Conservation (phyloP, 2,888 invertebrate genomes). For the Drosophila affinis region DNA sequence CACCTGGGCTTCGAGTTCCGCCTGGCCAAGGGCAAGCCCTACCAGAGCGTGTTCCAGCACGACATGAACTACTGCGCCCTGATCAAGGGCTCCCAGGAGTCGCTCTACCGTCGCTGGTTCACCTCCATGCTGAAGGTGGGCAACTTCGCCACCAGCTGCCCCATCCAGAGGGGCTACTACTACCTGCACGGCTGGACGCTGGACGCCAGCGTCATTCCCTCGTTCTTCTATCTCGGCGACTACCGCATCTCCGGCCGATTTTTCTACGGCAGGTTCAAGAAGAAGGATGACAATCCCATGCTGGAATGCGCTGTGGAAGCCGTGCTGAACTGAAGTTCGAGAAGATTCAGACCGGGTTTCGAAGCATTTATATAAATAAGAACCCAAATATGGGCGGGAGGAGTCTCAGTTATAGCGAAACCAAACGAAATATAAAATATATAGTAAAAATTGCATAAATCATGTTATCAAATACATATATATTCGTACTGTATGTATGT, state of each 20-base stretch:
- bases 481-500: too few relatives aligned
- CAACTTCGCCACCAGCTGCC: constrained; percentile 58
- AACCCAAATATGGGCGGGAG: too few relatives aligned
- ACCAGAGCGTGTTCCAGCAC: constrained; percentile 60
- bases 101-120: constrained; percentile 57
- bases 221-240: constrained; percentile 64
- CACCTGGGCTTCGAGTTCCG: constrained; percentile 63
- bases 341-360: background rate
- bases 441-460: too few relatives aligned
- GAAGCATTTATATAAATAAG: too few relatives aligned
- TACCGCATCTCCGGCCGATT: constrained; percentile 55
- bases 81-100: constrained; percentile 44
- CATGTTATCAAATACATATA: too few relatives aligned
- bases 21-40: constrained; percentile 32
- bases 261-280: constrained; percentile 53
- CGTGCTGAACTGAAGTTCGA: constrained; percentile 13
- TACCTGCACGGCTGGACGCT: constrained; percentile 59
- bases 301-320: constrained; percentile 52
- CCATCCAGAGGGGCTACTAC: constrained; percentile 56
- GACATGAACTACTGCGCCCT: constrained; percentile 60
- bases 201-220: constrained; percentile 48
- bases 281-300: constrained; percentile 22
- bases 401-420: too few relatives aligned
- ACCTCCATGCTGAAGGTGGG: constrained; percentile 55
- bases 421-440: too few relatives aligned